Percentiles rank a stretch among this genome's conserved stretches.
Conservation (phyloP, 1,140 invertebrate species). For the Ridgeia piscesae region DNA sequence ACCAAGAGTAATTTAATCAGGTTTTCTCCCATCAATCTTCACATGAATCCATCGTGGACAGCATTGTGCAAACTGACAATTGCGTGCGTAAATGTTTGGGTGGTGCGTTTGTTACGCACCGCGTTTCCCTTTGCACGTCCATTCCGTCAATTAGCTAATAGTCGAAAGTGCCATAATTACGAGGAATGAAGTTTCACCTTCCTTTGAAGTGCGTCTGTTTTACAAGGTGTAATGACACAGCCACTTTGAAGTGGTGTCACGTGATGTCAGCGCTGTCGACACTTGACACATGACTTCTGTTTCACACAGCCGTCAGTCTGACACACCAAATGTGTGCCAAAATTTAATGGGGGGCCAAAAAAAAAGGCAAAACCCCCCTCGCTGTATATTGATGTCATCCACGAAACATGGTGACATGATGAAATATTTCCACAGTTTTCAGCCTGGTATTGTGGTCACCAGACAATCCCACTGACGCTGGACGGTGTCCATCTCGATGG, state of each 20-base stretch:
- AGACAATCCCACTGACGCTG: too few relatives aligned
- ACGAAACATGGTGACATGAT: too few relatives aligned
- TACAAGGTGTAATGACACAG: not conserved
- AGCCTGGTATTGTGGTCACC: too few relatives aligned
- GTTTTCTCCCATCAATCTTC: not conserved
- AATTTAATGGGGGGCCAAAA: not conserved
- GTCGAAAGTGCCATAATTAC: not conserved
- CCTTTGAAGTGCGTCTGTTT: not conserved
- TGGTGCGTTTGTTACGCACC: not conserved
- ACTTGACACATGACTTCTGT: not conserved
- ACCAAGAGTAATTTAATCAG: not conserved
- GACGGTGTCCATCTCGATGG: too few relatives aligned
- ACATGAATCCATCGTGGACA: not conserved
- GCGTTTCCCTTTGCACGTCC: not conserved
- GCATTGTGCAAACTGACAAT: not conserved
- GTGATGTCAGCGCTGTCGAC: not conserved
- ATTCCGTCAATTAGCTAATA: not conserved
- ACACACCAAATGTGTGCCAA: not conserved
- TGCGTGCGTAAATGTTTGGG: not conserved
- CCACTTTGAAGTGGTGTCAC: not conserved
- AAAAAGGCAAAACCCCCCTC: too few relatives aligned
- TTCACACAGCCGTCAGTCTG: not conserved
- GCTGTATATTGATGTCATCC: too few relatives aligned
- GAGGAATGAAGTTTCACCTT: not conserved
- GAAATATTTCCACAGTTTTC: too few relatives aligned